phyloP scores from a whole-genome alignment of 2,113 vertebrate genomes.

The Patagioenas fasciata region DNA sequence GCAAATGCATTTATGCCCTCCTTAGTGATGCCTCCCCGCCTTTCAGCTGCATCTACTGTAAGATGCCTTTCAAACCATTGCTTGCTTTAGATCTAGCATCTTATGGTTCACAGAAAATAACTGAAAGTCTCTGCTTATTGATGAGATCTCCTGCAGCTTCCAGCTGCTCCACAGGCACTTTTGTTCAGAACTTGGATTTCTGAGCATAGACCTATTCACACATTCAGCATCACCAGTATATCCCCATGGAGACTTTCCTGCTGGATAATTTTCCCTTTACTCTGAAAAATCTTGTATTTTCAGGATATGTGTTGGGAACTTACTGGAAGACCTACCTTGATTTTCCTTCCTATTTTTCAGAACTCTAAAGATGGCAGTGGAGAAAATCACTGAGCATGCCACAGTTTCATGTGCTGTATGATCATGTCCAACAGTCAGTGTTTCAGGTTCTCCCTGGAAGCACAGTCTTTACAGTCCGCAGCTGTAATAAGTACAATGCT shows the following conservation, averaged over 20 bases:
- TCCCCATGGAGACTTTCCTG: not conserved
- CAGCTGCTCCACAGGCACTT: not conserved
- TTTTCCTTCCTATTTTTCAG: not conserved
- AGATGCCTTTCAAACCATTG: not conserved
- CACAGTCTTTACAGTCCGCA: not conserved
- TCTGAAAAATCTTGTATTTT: not conserved
- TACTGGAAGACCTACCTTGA: not conserved
- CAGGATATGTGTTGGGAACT: not conserved
- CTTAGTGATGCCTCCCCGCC: not conserved
- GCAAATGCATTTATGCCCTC: constrained; percentile 13
- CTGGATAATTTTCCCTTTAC: not conserved
- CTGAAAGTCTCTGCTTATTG: not conserved
- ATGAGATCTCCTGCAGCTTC: not conserved
- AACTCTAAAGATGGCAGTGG: not conserved
- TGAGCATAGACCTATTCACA: not conserved
- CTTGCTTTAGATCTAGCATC: not conserved
- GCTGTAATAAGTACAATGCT: not conserved
- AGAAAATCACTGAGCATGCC: not conserved
- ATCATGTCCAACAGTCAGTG: not conserved
- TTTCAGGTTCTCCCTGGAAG: not conserved
- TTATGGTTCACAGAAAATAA: not conserved
- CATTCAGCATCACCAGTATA: not conserved
- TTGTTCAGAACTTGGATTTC: not conserved
- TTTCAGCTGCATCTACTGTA: not conserved
- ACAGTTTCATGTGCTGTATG: not conserved